A percentile compares a stretch with the other conserved stretches of the same genome.
Evolutionary conservation across 1,140 invertebrate species (phyloP).

Genomic region (Nephotettix cincticeps): DNA sequence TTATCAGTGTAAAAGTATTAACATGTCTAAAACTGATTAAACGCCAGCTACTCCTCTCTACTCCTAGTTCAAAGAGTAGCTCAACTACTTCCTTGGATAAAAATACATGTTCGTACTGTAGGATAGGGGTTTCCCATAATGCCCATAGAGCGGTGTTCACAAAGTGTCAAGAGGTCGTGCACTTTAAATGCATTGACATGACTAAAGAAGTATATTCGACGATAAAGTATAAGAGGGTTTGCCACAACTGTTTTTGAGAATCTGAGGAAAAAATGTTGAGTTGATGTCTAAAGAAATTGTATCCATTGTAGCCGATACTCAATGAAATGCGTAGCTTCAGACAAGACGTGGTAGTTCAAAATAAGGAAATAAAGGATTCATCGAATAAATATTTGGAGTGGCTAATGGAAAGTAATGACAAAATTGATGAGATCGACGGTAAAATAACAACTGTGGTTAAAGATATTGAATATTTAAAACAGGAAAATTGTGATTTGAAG

Average conservation of each 20-base stretch:
- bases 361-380: neutral
- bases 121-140: neutral
- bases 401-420: too few species aligned
- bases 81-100: too few species aligned
- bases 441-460: neutral
- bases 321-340: neutral
- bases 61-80: too few species aligned
- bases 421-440: neutral
- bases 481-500: slow-evolving; percentile 11
- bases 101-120: too few species aligned
- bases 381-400: neutral
- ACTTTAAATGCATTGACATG: neutral
- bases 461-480: slow-evolving; percentile 14
- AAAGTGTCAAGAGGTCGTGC: too few species aligned
- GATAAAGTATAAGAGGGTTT: neutral
- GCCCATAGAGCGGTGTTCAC: too few species aligned
- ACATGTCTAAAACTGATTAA: too few species aligned
- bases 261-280: neutral
- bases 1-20: too few species aligned
- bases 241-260: neutral
- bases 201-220: neutral
- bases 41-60: too few species aligned
- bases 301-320: neutral
- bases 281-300: neutral
- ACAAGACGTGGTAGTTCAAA: neutral